These are phyloP conservation scores for Trissolcus basalis DNA, from an alignment of 1,140 invertebrate species.

Conservation along the genomic window DNA sequence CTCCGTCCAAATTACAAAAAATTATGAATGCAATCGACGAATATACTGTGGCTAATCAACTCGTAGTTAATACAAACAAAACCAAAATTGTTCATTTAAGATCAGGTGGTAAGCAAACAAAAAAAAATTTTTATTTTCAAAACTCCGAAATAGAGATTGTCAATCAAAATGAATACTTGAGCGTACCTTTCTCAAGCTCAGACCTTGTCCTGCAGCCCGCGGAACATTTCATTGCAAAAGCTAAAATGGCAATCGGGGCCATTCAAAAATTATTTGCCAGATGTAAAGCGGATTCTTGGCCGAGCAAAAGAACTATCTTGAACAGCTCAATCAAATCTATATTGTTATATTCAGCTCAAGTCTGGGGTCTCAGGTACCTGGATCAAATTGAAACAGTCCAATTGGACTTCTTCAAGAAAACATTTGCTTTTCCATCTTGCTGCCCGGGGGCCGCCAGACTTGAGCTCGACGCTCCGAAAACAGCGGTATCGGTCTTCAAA, in stretches of 20 bases:
- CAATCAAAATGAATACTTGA: not conserved
- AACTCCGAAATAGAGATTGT: not conserved
- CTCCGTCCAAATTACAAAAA: not conserved
- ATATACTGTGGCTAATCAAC: not conserved
- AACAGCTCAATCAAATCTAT: slow-evolving; percentile 3
- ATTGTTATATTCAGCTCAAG: not conserved
- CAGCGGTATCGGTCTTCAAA: not conserved
- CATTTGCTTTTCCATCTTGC: not conserved
- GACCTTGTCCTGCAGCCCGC: not conserved
- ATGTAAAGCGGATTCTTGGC: slow-evolving; percentile 7
- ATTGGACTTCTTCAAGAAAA: not conserved
- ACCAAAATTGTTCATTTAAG: slow-evolving; percentile 9
- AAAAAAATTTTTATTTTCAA: slow-evolving; percentile 4
- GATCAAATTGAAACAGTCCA: slow-evolving; percentile 8
- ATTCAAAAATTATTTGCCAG: not conserved
- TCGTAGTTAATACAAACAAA: slow-evolving; percentile 4
- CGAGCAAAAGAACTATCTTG: not conserved
- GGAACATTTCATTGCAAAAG: not conserved
- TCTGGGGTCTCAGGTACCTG: slow-evolving; percentile 3
- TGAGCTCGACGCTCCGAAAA: not conserved
- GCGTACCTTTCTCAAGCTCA: not conserved
- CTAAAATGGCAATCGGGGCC: not conserved
- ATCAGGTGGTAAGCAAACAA: not conserved
- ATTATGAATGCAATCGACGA: not conserved
- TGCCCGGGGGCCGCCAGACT: not conserved